Evolutionary conservation across 2,888 invertebrate species (phyloP).

Genomic region (Lithophane socia): DNA sequence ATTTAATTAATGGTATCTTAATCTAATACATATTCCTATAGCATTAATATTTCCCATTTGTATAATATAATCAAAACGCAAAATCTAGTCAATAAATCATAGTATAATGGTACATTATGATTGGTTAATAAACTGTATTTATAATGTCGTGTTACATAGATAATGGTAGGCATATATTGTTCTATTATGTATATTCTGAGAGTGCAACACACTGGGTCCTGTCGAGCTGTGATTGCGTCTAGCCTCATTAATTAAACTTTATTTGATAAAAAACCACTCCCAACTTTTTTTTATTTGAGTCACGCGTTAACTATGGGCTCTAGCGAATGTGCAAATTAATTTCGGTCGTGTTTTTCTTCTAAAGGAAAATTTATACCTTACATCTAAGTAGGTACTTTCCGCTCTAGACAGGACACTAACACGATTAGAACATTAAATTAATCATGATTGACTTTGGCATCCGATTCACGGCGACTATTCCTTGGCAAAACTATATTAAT

Average conservation of each 20-base stretch:
- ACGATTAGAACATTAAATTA: constrained; percentile 4
- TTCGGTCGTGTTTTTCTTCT: constrained; percentile 8
- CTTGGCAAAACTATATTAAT: constrained; percentile 3
- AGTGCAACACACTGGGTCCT: constrained; percentile 40
- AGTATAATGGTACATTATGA: constrained; percentile 34
- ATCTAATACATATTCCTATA: constrained; percentile 47
- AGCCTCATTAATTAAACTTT: constrained; percentile 24
- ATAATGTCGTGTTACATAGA: constrained; percentile 49
- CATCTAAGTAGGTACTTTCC: neutral
- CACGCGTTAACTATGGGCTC: neutral
- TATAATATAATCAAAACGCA: constrained; percentile 54
- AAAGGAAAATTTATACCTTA: neutral
- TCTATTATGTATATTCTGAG: constrained; percentile 17
- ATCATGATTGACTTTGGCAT: constrained; percentile 13
- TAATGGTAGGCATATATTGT: constrained; percentile 20
- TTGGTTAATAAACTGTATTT: constrained; percentile 49
- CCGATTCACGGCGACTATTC: neutral
- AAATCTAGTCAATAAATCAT: constrained; percentile 59
- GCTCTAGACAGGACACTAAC: too few species aligned
- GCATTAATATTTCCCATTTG: constrained; percentile 46
- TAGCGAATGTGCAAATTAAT: constrained; percentile 2
- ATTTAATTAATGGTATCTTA: constrained; percentile 44
- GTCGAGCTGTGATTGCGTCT: constrained; percentile 22
- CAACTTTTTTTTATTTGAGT: constrained; percentile 11
- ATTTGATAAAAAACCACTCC: constrained; percentile 7